phyloP scores from a whole-genome alignment of 2,888 invertebrate genomes.

The Plusia festucae region DNA sequence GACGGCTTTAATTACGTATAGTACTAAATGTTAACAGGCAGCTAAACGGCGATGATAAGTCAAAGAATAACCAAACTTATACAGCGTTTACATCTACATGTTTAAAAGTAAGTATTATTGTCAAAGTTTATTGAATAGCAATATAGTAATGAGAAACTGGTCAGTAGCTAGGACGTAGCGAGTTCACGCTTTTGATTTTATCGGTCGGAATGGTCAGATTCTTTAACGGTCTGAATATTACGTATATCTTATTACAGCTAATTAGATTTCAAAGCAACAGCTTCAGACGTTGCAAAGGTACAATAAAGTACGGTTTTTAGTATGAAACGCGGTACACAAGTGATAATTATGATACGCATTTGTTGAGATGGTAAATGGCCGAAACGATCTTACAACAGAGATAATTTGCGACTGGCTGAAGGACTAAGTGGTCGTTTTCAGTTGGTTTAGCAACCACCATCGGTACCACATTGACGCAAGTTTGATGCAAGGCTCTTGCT shows the following conservation, averaged over 20 bases:
- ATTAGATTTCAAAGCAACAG: conserved; percentile 36
- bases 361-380: conserved; percentile 36
- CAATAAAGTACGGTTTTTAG: conserved; percentile 13
- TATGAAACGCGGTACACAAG: conserved; percentile 13
- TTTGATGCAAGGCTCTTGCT: conserved; percentile 67
- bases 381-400: conserved; percentile 49
- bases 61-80: neutral
- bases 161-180: conserved; percentile 21
- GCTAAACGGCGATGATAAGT: neutral
- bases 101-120: too few species aligned
- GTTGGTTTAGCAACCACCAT: conserved; percentile 60
- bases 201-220: conserved; percentile 41
- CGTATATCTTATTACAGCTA: conserved; percentile 37
- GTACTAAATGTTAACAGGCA: neutral
- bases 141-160: conserved; percentile 25
- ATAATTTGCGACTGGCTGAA: conserved; percentile 53
- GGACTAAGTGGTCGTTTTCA: conserved; percentile 58
- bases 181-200: conserved; percentile 50
- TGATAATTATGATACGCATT: conserved; percentile 38
- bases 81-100: neutral
- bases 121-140: conserved; percentile 9
- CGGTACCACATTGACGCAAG: conserved; percentile 58
- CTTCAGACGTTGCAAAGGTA: conserved; percentile 7
- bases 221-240: conserved; percentile 53
- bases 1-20: neutral